Conservation (phyloP, 2,113 vertebrate genomes). For the Copsychus sechellarum region DNA sequence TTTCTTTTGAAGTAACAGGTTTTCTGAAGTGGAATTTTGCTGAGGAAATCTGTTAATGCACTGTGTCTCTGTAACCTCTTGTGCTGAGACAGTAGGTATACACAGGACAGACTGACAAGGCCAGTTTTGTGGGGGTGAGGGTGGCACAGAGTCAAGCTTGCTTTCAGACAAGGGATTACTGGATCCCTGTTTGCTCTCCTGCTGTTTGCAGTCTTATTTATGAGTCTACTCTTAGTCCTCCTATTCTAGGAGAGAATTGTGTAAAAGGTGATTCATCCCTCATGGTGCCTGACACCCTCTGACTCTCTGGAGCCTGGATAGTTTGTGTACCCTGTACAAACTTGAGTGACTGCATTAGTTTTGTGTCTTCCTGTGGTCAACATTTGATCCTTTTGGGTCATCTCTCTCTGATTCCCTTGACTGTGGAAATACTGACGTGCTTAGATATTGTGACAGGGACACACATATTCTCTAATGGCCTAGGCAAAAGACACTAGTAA, state of each 20-base stretch:
- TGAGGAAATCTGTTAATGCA: neutral
- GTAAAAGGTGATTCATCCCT: neutral
- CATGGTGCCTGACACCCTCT: neutral
- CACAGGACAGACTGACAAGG: neutral
- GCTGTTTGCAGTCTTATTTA: neutral
- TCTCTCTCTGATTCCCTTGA: neutral
- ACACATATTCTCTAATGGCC: neutral
- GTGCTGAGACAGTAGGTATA: neutral
- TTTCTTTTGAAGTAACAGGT: neutral
- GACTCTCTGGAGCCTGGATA: neutral
- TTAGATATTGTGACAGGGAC: neutral
- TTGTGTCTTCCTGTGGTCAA: neutral
- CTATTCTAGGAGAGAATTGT: neutral
- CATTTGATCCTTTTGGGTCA: neutral
- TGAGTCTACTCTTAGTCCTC: neutral
- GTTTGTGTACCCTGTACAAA: neutral
- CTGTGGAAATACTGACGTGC: neutral
- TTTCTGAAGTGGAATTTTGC: neutral
- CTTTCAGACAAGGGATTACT: neutral
- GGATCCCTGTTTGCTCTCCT: neutral
- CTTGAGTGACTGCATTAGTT: neutral
- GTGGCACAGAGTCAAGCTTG: neutral
- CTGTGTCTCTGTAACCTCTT: neutral
- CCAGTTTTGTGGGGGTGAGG: neutral
- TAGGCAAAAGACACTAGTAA: neutral